Evolutionary conservation across 1,140 invertebrate species (phyloP).

Genomic region (Sitodiplosis mosellana): DNA sequence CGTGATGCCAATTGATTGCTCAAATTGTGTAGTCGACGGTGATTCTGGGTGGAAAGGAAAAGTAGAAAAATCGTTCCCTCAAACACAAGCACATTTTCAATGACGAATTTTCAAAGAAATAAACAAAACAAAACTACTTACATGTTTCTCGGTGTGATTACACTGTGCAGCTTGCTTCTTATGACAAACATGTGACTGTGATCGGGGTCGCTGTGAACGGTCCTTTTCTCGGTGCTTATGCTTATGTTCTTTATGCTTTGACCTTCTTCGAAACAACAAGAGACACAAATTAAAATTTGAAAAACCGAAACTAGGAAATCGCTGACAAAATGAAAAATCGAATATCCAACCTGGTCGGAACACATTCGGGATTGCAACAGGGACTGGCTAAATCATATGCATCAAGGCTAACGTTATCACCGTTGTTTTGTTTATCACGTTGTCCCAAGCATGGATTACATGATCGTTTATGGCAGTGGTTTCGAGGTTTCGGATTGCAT

Average conservation of each 20-base stretch:
- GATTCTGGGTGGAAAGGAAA: background rate
- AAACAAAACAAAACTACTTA: background rate
- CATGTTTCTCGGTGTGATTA: conserved; percentile 1
- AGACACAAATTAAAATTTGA: background rate
- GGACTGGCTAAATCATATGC: conserved; percentile 67
- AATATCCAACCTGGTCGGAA: conserved; percentile 35
- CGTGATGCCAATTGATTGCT: conserved; percentile 47
- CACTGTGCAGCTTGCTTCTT: conserved; percentile 6
- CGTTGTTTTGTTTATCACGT: conserved; percentile 26
- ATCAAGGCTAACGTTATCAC: conserved; percentile 54
- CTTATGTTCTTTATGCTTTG: conserved; percentile 39
- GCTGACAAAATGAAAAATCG: background rate
- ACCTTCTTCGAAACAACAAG: background rate
- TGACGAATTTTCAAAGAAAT: background rate
- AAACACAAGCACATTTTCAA: too few species aligned
- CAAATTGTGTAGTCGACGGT: conserved; percentile 30
- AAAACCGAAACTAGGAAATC: background rate
- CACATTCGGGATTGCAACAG: conserved; percentile 66
- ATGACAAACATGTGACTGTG: conserved; percentile 25
- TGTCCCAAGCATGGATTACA: conserved; percentile 51
- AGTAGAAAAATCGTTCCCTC: background rate
- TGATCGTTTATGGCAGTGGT: conserved; percentile 35
- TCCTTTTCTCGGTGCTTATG: conserved; percentile 23
- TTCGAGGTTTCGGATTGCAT: conserved; percentile 10
- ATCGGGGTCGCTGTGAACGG: conserved; percentile 17